phyloP scores from a whole-genome alignment of 2,113 vertebrate species.

The Rhinogobius similis region DNA sequence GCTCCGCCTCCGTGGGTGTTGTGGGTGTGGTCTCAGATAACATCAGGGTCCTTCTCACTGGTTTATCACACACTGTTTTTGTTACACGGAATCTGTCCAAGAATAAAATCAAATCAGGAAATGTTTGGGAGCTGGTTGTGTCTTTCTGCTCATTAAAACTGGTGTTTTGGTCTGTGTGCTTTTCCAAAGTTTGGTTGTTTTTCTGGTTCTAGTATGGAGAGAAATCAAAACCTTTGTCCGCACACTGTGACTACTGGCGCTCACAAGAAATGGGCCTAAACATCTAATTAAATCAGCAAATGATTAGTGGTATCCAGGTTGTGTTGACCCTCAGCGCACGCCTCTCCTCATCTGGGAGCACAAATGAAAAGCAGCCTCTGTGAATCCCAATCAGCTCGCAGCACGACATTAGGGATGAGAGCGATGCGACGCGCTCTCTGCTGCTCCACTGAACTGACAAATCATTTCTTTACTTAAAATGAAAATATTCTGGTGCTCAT shows the following conservation, averaged over 20 bases:
- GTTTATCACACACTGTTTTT: constrained; percentile 83
- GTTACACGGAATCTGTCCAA: constrained; percentile 89
- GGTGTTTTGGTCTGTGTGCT: not conserved
- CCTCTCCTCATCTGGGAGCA: constrained; percentile 41
- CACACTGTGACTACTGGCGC: not conserved
- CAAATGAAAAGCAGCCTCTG: constrained; percentile 49
- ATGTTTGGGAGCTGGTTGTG: not conserved
- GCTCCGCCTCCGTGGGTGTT: constrained; percentile 63
- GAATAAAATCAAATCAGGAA: not conserved
- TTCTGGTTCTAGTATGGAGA: not conserved
- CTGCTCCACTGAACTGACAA: not conserved
- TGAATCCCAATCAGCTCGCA: constrained; percentile 50
- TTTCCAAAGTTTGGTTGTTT: too few species aligned
- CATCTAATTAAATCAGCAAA: constrained; percentile 61
- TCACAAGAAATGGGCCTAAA: constrained; percentile 17
- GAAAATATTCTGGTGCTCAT: not conserved
- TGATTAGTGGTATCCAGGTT: constrained; percentile 55
- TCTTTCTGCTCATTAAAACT: not conserved
- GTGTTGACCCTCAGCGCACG: constrained; percentile 38
- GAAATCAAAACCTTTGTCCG: not conserved
- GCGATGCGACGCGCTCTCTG: not conserved
- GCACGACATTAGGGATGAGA: constrained; percentile 15
- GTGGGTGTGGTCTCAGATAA: constrained; percentile 69
- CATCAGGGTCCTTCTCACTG: constrained; percentile 76
- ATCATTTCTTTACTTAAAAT: constrained; percentile 8